These are phyloP conservation scores for Troides oblongomaculatus DNA, from an alignment of 2,888 invertebrate genomes.

Conservation along the genomic window DNA sequence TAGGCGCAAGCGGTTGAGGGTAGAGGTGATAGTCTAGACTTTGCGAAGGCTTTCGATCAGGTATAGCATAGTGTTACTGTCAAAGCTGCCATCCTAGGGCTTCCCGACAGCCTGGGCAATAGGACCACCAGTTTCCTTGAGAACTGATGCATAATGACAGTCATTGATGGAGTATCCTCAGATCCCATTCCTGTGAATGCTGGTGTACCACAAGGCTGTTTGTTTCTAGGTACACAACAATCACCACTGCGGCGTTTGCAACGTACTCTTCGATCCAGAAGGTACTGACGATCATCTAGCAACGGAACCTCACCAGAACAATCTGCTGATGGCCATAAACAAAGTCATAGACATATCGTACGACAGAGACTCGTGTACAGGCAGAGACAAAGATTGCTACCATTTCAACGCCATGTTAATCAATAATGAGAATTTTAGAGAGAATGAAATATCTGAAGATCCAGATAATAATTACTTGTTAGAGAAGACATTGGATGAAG, in stretches of 20 bases:
- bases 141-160: too few relatives aligned
- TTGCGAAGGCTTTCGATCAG: too few relatives aligned
- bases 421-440: slow-evolving; percentile 22
- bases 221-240: slow-evolving; percentile 36
- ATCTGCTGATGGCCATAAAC: slow-evolving; percentile 36
- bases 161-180: too few relatives aligned
- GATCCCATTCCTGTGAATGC: too few relatives aligned
- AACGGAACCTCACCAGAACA: slow-evolving; percentile 37
- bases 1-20: too few relatives aligned
- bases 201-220: not conserved
- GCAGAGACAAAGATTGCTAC: slow-evolving; percentile 25
- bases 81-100: too few relatives aligned
- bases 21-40: too few relatives aligned
- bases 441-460: slow-evolving; percentile 8
- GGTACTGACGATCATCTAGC: slow-evolving; percentile 32
- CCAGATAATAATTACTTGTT: slow-evolving; percentile 3
- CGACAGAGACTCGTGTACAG: slow-evolving; percentile 22
- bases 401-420: slow-evolving; percentile 32
- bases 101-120: too few relatives aligned
- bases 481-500: not conserved
- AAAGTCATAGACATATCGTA: slow-evolving; percentile 35
- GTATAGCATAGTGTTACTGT: too few relatives aligned
- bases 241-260: slow-evolving; percentile 49
- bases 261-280: slow-evolving; percentile 32
- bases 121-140: too few relatives aligned